phyloP scores from a whole-genome alignment of 2,113 vertebrate genomes.

The Cavia porcellus region DNA sequence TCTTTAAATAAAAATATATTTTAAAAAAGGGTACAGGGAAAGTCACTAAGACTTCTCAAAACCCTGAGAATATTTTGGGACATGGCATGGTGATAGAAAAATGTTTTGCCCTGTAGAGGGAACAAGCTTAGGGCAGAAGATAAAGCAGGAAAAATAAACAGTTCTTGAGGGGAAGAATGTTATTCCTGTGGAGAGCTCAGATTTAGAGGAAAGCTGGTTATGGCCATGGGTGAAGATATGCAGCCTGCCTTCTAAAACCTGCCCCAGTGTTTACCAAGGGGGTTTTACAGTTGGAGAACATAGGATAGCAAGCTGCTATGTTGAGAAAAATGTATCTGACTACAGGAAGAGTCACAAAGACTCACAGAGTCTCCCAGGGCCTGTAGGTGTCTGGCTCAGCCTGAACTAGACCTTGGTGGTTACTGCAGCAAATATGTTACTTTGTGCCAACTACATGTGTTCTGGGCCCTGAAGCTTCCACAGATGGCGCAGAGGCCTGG shows the following conservation, averaged over 20 bases:
- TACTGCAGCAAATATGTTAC: background rate
- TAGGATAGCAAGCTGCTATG: background rate
- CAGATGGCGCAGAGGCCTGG: background rate
- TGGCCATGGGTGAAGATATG: background rate
- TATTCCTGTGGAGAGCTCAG: background rate
- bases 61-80: conserved; percentile 33
- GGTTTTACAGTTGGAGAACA: background rate
- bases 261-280: background rate
- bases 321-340: background rate
- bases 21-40: background rate
- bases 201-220: background rate
- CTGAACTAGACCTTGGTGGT: background rate
- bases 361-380: background rate
- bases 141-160: background rate
- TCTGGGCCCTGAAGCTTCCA: background rate
- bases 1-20: no score
- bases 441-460: background rate
- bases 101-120: background rate
- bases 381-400: background rate
- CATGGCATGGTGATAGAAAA: background rate
- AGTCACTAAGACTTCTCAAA: background rate
- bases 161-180: background rate
- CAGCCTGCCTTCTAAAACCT: background rate
- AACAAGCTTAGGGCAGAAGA: background rate
- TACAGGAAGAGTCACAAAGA: background rate